A percentile compares a stretch with the other conserved stretches of the same genome.
Conservation (phyloP, 1,140 invertebrate species). For the Myzus persicae region DNA sequence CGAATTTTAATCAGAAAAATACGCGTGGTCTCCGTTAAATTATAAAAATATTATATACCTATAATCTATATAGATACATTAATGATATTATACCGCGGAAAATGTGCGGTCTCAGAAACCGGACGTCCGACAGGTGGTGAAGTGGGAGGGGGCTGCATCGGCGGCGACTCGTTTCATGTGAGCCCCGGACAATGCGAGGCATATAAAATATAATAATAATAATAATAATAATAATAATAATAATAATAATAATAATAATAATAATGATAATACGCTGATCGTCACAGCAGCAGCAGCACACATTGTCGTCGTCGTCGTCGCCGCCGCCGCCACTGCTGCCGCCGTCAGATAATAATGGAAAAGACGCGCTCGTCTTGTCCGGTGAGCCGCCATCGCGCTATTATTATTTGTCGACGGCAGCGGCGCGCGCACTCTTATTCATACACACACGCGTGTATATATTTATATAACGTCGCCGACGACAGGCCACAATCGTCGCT, state of each 20-base stretch:
- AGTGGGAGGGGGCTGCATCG: neutral
- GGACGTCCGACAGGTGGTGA: neutral
- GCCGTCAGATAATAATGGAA: neutral
- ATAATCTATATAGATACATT: too few species aligned
- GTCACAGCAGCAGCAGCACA: neutral
- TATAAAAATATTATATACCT: neutral
- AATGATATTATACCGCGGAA: neutral
- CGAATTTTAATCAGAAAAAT: neutral
- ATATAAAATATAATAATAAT: constrained; percentile 1
- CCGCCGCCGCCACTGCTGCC: neutral
- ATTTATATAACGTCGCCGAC: neutral
- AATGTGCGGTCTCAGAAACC: neutral
- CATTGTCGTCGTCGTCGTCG: neutral
- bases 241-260: constrained; percentile 3
- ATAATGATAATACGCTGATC: neutral
- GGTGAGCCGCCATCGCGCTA: neutral
- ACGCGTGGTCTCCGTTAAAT: neutral
- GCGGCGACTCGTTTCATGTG: neutral
- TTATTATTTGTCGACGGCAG: neutral
- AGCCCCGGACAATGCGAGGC: neutral
- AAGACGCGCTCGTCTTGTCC: constrained; percentile 17
- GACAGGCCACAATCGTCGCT: neutral
- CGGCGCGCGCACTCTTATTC: neutral
- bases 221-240: neutral
- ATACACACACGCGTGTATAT: neutral